Percentiles rank a stretch among this genome's conserved stretches.
phyloP scores from a whole-genome alignment of 2,888 invertebrate genomes.

The Drosophila rellima region DNA sequence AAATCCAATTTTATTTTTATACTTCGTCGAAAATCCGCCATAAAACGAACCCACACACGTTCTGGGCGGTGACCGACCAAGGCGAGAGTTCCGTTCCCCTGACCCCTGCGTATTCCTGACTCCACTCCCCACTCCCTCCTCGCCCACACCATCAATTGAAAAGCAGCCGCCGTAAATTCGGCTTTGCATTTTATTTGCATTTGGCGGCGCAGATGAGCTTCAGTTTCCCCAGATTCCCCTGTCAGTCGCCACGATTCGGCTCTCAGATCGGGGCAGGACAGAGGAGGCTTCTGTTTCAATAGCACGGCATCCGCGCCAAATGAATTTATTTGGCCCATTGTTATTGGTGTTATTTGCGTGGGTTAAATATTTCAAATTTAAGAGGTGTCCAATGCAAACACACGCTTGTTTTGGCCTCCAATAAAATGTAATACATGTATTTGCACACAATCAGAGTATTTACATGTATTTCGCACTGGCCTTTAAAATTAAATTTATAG shows the following conservation, averaged over 20 bases:
- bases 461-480: not conserved
- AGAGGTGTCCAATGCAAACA: conserved; percentile 40
- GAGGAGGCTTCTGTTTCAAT: conserved; percentile 50
- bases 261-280: not conserved
- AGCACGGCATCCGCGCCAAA: conserved; percentile 42
- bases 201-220: conserved; percentile 58
- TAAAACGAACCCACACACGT: conserved; percentile 56
- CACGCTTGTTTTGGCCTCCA: conserved; percentile 2
- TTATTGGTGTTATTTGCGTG: conserved; percentile 54
- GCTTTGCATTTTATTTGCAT: conserved; percentile 75
- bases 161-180: conserved; percentile 69
- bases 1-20: conserved; percentile 82
- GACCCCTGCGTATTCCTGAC: conserved; percentile 7
- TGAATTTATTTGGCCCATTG: conserved; percentile 53
- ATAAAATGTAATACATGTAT: conserved; percentile 14
- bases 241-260: not conserved
- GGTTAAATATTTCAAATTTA: conserved; percentile 54
- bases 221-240: conserved; percentile 35
- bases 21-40: conserved; percentile 73
- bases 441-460: not conserved
- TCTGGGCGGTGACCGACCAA: conserved; percentile 4
- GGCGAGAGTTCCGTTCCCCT: conserved; percentile 29
- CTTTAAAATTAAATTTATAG: not conserved
- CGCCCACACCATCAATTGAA: conserved; percentile 50
- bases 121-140: not conserved